Evolutionary conservation across 2,888 invertebrate genomes (phyloP), one percentile per base, ranked within the genome.

Genomic region (Agriotes lineatus): DNA sequence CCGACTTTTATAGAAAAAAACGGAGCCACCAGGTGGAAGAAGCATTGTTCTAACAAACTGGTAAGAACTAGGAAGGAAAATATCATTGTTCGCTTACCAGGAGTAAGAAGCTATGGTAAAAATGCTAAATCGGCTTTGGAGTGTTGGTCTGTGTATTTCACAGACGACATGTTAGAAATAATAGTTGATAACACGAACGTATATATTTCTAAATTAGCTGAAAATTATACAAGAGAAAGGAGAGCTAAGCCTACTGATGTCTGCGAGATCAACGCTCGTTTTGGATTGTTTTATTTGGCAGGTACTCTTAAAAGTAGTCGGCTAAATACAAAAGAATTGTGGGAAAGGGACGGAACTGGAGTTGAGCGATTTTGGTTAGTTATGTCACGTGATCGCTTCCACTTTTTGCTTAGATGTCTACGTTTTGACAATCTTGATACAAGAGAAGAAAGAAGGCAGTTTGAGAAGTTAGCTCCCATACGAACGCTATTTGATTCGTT

Each of bases 221-320:
- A 4, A 56, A 5, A 1, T 39, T 39, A 57, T 39, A 42, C 19
- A 57, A 19, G 57, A 20, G 42, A 22, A 22, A 39, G 42, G 10
- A 18, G 14, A 4, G 57, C 42, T 7, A 39, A 57, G 14, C 14
- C 12, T 3, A 57, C 57, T 39, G 57, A 39, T 39, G 12, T 19
- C 5, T 33, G 37, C 20, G 56, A 50, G 14, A 18, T 50, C 14
- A 18, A 18, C 4, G 50, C 50, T 25, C 7, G 16, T 10, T 16
- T 54, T 39, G 57, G 57, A 6, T 19, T 57, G 4, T n/a, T 57
- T 10, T 57, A 57, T 20, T 57, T 57, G 57, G 42, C 42, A 9
- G 57, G 57, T 2, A 20, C n/a, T 9, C 42, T 39, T n/a, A 39
- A 39, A 57, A 20, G 12, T 33, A 54, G 35, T 35, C 30, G 33